Evolutionary conservation across 2,113 vertebrate species (phyloP).

Genomic region (Microtus ochrogaster): DNA sequence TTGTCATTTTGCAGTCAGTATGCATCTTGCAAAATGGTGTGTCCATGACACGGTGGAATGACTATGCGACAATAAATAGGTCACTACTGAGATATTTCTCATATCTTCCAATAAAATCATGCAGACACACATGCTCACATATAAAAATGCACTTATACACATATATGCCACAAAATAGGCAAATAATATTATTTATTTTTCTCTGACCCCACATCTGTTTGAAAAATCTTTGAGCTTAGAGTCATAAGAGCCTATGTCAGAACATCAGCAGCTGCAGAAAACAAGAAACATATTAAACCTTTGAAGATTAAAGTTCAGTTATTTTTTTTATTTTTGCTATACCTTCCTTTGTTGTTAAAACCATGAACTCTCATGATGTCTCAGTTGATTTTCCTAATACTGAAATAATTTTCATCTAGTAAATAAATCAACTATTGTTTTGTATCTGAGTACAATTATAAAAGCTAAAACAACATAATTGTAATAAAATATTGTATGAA

Average conservation of each 20-base stretch:
- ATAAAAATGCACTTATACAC: background rate
- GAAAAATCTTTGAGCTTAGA: constrained; percentile 48
- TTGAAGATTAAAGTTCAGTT: constrained; percentile 17
- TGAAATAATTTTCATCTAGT: constrained; percentile 4
- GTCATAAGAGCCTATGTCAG: constrained; percentile 24
- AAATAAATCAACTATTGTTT: background rate
- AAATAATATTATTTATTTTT: background rate
- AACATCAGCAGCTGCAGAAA: background rate
- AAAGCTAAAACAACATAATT: constrained; percentile 23
- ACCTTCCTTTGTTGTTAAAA: background rate
- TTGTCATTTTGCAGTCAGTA: background rate
- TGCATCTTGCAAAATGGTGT: background rate
- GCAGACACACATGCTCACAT: background rate
- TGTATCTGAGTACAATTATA: constrained; percentile 22
- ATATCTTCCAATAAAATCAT: background rate
- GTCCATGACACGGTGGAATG: background rate
- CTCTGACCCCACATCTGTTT: background rate
- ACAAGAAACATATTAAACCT: constrained; percentile 6
- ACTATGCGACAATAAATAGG: background rate
- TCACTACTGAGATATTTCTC: background rate
- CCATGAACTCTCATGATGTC: background rate
- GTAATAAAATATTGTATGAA: constrained; percentile 41
- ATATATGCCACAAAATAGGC: background rate
- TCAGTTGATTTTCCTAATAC: background rate
- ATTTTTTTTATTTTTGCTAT: background rate